Conservation (phyloP, 2,888 invertebrate species). For the Sarcophaga carnaria region DNA sequence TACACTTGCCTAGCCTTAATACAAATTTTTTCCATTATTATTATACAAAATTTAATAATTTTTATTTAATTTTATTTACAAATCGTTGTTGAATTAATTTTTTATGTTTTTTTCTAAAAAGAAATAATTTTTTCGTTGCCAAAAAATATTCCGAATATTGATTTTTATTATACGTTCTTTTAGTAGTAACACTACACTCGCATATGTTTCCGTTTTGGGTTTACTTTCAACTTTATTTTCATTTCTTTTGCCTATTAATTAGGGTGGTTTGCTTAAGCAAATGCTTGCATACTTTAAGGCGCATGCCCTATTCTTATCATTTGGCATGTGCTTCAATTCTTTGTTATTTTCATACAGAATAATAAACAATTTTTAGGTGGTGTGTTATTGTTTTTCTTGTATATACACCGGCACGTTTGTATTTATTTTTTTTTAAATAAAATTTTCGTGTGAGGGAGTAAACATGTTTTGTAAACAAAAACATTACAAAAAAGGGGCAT, state of each 20-base stretch:
- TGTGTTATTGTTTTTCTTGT: neutral
- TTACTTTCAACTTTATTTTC: neutral
- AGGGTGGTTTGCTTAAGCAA: slow-evolving; percentile 62
- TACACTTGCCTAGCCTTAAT: neutral
- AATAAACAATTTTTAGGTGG: slow-evolving; percentile 6
- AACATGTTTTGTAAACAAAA: slow-evolving; percentile 63
- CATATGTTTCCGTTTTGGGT: slow-evolving; percentile 38
- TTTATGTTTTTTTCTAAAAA: slow-evolving; percentile 23
- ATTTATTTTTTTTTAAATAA: neutral
- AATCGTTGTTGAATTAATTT: slow-evolving; percentile 26
- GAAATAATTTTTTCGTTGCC: slow-evolving; percentile 39
- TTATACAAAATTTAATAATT: neutral
- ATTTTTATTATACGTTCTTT: slow-evolving; percentile 55
- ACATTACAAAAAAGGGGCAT: neutral
- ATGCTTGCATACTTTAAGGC: slow-evolving; percentile 60
- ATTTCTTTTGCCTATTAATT: slow-evolving; percentile 13
- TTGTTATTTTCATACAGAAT: neutral
- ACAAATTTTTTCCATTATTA: neutral
- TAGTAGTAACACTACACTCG: slow-evolving; percentile 39
- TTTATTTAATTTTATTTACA: neutral
- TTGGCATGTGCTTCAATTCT: slow-evolving; percentile 38
- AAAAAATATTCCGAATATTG: slow-evolving; percentile 52
- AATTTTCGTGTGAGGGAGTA: neutral
- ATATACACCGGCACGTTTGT: neutral
- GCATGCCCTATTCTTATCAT: slow-evolving; percentile 62